Evolutionary conservation across 2,113 vertebrate species (phyloP), one percentile per base, ranked within the genome.

Genomic region (Callipepla squamata): DNA sequence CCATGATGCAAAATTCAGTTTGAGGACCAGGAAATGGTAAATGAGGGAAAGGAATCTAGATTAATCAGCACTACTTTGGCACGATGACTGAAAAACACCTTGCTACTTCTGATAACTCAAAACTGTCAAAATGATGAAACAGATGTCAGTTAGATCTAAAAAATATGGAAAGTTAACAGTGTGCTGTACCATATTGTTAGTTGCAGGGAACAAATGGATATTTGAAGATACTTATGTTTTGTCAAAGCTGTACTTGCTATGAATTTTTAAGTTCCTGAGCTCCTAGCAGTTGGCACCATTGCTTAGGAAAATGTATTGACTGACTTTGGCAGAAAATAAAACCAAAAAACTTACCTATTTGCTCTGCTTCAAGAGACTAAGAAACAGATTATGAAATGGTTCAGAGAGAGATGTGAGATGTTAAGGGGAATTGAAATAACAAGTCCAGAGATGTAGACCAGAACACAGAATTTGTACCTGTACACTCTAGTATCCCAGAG

Each of bases 401-500:
- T 81, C 16, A 50, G 36, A 58, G 1, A 25, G 3, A 53, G 9
- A 1, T 28, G 19, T 8, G 3, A 53, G 9, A 1, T 28, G 19
- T 8, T 81, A 47, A 70, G 67, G 32, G 4, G 5, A 2, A 4
- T 13, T 48, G 11, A 11, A 62, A 2, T 1, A 2, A 40, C 36
- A 7, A 26, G 75, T 45, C 21, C 53, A 68, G 20, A 50, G 12
- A 45, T 7, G 11, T 19, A 75, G 67, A 44, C 28, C 11, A 65
- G 44, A 62, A 63, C 20, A 36, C 32, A 50, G 21, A 36, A 17
- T 42, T 86, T 66, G 32, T 38, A 77, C 16, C 32, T 5, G 1
- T n/a, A 58, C 0, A 0, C 4, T 84, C 13, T 61, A 51, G 13
- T 44, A 67, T 16, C 5, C 44, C 28, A 32, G 62, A 4, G 4